Evolutionary conservation across 2,113 vertebrate species (phyloP).

Genomic region (Macrotus californicus): DNA sequence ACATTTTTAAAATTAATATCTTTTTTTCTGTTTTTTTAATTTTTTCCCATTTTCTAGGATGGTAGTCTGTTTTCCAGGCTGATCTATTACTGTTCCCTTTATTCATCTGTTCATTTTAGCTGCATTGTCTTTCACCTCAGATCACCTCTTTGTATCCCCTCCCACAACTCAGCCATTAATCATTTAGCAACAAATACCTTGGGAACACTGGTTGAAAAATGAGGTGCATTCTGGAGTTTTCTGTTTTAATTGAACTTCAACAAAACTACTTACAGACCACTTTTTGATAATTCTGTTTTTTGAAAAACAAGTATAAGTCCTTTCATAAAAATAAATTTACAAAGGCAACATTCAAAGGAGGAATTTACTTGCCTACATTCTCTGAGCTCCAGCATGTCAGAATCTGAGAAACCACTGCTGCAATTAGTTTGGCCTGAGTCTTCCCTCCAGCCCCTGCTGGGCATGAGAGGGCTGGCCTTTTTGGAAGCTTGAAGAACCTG

Average conservation of each 20-base stretch:
- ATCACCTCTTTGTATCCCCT: neutral
- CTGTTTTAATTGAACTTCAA: conserved; percentile 34
- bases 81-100: conserved; percentile 45
- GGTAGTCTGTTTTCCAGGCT: conserved; percentile 32
- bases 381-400: too few relatives aligned
- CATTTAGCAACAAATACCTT: conserved; percentile 60
- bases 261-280: conserved; percentile 53
- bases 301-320: neutral
- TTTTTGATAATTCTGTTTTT: neutral
- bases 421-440: rapidly evolving
- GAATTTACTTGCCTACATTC: neutral
- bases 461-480: rapidly evolving
- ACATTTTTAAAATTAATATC: neutral
- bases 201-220: conserved; percentile 52
- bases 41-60: neutral
- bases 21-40: neutral
- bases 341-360: neutral
- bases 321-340: neutral
- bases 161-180: conserved; percentile 51
- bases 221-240: conserved; percentile 55
- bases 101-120: conserved; percentile 60
- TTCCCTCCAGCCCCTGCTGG: rapidly evolving
- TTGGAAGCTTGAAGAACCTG: too few relatives aligned
- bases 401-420: neutral
- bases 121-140: conserved; percentile 47